Evolutionary conservation across 1,140 invertebrate species (phyloP).

Genomic region (Wiebesia pumilae): DNA sequence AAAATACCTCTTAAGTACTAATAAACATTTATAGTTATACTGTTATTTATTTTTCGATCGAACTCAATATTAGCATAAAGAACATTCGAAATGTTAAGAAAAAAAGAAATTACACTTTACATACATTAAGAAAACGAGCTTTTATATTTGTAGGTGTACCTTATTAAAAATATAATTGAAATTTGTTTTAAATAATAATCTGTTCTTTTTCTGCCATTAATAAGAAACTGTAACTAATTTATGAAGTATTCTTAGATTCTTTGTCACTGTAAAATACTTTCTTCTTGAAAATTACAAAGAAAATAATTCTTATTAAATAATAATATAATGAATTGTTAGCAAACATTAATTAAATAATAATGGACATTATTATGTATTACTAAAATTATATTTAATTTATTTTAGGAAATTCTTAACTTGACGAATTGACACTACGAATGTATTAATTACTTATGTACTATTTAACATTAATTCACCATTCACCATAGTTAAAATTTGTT

Average conservation of each 20-base stretch:
- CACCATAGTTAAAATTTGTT: neutral
- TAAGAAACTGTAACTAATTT: neutral
- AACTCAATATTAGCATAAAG: neutral
- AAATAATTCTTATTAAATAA: neutral
- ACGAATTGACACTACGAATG: no score
- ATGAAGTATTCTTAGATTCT: neutral
- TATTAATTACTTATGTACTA: no score
- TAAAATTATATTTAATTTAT: no score
- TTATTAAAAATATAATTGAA: neutral
- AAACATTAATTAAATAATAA: no score
- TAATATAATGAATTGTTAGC: no score
- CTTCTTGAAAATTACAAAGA: neutral
- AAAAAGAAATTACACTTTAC: neutral
- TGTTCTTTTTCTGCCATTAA: neutral
- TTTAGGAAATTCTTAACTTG: no score
- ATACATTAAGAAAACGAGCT: neutral
- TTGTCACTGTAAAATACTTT: neutral
- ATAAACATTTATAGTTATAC: neutral
- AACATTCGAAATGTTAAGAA: neutral
- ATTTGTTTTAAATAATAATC: neutral
- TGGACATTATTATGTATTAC: no score
- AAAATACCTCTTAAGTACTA: neutral
- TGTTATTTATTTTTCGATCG: constrained; percentile 5
- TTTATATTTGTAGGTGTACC: neutral
- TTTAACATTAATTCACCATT: no score